Conservation (phyloP, 2,888 invertebrate species). For the Eupithecia centaureata region DNA sequence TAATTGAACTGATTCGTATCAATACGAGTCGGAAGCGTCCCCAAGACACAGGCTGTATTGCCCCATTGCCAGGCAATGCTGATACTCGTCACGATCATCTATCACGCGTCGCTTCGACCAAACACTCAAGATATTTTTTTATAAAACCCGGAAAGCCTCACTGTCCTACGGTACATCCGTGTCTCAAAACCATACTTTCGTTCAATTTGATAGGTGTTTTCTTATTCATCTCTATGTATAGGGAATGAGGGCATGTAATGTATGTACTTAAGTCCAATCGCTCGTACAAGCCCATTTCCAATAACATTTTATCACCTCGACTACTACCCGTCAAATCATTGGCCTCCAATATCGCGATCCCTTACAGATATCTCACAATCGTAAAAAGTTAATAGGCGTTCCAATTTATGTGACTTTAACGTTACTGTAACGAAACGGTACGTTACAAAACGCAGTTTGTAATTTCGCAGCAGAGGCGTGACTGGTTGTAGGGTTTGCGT, state of each 20-base stretch:
- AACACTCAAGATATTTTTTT: no score
- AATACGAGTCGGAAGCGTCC: no score
- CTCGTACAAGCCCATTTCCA: conserved; percentile 24
- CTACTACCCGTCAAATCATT: conserved; percentile 50
- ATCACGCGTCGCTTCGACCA: no score
- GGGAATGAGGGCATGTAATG: background rate
- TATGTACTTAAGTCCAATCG: background rate
- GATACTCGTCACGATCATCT: no score
- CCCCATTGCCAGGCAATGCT: no score
- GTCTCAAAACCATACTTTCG: no score
- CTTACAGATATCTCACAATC: conserved; percentile 49
- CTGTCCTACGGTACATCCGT: no score
- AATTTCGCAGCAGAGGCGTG: conserved; percentile 45
- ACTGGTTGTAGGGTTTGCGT: conserved; percentile 22
- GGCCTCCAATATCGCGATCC: conserved; percentile 46
- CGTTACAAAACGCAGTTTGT: conserved; percentile 51
- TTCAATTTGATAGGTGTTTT: no score
- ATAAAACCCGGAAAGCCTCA: no score
- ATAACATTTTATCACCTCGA: conserved; percentile 40
- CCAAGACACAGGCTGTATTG: no score
- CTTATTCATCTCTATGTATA: no score
- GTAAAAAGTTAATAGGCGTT: conserved; percentile 54
- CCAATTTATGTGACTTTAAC: conserved; percentile 53
- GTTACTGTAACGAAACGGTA: conserved; percentile 46
- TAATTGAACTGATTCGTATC: no score